Conservation (phyloP, 2,113 vertebrate species). For the Upupa epops region DNA sequence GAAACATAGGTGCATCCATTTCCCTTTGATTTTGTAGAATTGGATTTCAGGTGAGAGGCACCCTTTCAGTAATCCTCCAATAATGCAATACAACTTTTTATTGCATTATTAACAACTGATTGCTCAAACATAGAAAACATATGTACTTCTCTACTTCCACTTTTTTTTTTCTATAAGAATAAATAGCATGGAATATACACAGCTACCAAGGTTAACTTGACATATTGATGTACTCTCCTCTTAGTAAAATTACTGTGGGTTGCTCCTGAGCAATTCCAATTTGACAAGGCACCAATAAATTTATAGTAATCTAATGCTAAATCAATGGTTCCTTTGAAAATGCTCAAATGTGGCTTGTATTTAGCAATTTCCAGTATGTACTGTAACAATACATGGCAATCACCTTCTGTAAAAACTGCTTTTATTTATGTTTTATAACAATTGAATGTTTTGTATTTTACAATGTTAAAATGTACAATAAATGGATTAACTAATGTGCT, state of each 20-base stretch:
- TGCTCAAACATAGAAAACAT: background rate
- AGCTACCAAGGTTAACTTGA: background rate
- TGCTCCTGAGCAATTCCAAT: background rate
- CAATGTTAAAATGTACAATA: background rate
- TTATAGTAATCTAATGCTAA: background rate
- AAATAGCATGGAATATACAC: background rate
- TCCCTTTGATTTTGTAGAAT: background rate
- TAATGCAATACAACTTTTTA: background rate
- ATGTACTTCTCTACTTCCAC: too few relatives aligned
- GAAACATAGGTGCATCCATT: accelerated
- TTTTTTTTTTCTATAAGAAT: background rate
- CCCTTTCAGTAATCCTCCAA: background rate
- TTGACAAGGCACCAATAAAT: background rate
- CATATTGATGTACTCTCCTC: background rate
- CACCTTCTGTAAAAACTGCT: background rate
- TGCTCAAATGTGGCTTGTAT: background rate
- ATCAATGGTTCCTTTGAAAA: background rate
- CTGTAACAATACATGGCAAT: background rate
- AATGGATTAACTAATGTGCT: background rate
- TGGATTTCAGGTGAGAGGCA: background rate
- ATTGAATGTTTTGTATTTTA: background rate
- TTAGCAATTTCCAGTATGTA: background rate
- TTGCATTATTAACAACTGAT: background rate
- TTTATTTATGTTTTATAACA: background rate
- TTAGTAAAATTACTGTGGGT: background rate